Evolutionary conservation across 2,797 vertebrate species (phyloP).

Genomic region (Cossypha caffra): DNA sequence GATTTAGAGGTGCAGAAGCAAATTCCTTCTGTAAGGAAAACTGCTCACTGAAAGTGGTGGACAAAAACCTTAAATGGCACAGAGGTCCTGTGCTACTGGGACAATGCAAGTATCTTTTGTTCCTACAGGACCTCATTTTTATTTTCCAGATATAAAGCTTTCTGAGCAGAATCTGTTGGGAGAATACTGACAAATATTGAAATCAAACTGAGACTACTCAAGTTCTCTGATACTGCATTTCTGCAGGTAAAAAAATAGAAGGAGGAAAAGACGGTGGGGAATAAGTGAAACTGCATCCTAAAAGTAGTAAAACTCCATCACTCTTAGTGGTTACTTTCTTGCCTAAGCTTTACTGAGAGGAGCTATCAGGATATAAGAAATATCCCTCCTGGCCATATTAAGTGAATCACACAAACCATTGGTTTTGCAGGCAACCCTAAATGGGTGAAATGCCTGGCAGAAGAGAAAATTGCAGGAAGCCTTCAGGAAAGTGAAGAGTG

Average conservation of each 20-base stretch:
- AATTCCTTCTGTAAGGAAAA: background rate
- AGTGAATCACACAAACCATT: background rate
- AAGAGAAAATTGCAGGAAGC: background rate
- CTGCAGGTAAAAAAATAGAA: background rate
- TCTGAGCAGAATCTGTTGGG: background rate
- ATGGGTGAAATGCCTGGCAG: background rate
- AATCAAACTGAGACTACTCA: background rate
- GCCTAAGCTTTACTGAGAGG: background rate
- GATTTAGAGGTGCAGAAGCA: background rate
- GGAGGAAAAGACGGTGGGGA: background rate
- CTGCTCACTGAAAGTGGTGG: background rate
- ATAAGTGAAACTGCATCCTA: background rate
- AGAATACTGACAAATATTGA: background rate
- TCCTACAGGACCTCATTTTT: background rate
- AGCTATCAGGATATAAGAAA: background rate
- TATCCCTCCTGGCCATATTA: background rate
- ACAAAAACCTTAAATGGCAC: background rate
- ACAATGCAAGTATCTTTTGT: background rate
- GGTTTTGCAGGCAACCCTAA: background rate
- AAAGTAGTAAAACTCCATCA: background rate
- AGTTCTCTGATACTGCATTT: background rate
- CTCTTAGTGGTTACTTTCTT: background rate
- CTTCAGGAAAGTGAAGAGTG: background rate
- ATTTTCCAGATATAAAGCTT: background rate
- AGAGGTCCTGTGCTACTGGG: background rate